A percentile compares a stretch with the other conserved stretches of the same genome.
Conservation (phyloP, 2,113 vertebrate genomes). For the Pyxicephalus adspersus region DNA sequence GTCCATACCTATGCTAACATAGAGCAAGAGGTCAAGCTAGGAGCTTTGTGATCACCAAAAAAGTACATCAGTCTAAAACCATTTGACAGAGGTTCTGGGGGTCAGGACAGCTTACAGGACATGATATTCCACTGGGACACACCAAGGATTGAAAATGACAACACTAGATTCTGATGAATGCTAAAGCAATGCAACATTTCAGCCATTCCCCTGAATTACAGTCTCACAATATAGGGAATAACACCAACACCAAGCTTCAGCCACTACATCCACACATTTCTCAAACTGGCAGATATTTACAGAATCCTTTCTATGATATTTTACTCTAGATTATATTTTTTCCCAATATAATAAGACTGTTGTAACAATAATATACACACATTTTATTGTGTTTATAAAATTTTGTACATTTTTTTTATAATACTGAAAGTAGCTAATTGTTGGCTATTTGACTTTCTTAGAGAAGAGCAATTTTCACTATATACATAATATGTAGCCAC, state of each 20-base stretch:
- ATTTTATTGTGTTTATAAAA: no score
- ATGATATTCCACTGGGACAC: slow-evolving; percentile 45
- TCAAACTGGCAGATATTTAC: background rate
- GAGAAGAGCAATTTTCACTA: no score
- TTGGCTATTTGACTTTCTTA: no score
- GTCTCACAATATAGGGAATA: background rate
- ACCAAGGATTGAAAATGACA: slow-evolving; percentile 45
- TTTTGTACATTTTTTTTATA: no score
- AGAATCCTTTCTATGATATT: background rate
- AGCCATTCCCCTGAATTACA: slow-evolving; percentile 1
- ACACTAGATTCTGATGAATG: slow-evolving; percentile 38
- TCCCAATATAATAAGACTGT: no score
- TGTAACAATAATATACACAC: no score
- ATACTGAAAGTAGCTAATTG: no score
- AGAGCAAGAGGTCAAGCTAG: slow-evolving; percentile 40
- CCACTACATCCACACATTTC: background rate
- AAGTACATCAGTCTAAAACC: slow-evolving; percentile 53
- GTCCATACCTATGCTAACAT: slow-evolving; percentile 15
- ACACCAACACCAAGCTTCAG: no score
- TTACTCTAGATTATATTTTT: background rate
- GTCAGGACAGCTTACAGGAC: slow-evolving; percentile 45
- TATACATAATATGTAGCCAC: no score
- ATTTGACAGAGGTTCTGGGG: slow-evolving; percentile 49
- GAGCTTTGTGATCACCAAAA: slow-evolving; percentile 39
- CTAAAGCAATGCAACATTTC: slow-evolving; percentile 30